Evolutionary conservation across 1,140 invertebrate genomes (phyloP), one percentile per base, ranked within the genome.

Genomic region (Drosophila nebulosa): DNA sequence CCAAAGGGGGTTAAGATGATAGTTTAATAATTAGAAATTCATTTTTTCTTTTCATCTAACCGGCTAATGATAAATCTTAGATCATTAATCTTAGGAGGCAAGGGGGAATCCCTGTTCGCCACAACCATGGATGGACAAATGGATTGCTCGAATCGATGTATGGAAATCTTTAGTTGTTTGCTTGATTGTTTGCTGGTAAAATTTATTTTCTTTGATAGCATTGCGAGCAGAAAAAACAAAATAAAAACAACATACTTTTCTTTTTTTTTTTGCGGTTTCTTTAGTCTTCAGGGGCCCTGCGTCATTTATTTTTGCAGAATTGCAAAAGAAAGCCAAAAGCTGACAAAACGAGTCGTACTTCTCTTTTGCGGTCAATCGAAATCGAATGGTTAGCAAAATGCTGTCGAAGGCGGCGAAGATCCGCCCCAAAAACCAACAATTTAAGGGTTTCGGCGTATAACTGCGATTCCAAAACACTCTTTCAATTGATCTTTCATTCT

Each of bases 271-370:
- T 69, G 26, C 42, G 32, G 9, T 50, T 35, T 16, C 35, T 52
- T 35, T 26, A 9, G 27, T 39, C 27, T 65, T 58, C 26, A 6
- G 24, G 18, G 2, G 16, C 39, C 39, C 16, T 46, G 39, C 56
- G 55, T 64, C 26, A 63, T 6, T 69, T 50, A 69, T 56, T 53
- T 68, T 64, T 74, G 71, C 71, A 70, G 30, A 74, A 65, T 63
- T 58, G 59, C 68, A 62, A 59, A 72, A 63, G 27, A 30, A 39
- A 56, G 30, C 39, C 39, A 67, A 72, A 69, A 72, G 68, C 26
- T 60, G 55, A 63, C 46, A 64, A 73, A 14, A 16, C 5, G 21
- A 61, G 18, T 32, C 26, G 9, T 22, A 39, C 30, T 30, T 39
- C 2, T 14, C n/a, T 46, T 46, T 46, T 46, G 39, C 39, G 39